These are phyloP conservation scores for Tenthredo livida DNA, from an alignment of 2,888 invertebrate genomes.

Conservation along the genomic window DNA sequence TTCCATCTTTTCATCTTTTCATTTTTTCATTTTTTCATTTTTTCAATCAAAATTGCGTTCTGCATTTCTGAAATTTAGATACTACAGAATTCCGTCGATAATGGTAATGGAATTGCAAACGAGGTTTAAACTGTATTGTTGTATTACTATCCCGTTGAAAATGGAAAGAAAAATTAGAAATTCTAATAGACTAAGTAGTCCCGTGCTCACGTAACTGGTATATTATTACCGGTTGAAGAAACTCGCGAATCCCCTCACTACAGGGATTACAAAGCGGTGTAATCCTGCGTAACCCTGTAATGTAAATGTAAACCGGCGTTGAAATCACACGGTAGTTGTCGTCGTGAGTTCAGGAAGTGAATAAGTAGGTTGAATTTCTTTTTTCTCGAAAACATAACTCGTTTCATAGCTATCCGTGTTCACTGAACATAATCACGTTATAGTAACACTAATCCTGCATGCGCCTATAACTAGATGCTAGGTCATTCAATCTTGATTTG, in stretches of 20 bases:
- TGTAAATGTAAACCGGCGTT: background rate
- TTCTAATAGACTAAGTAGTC: background rate
- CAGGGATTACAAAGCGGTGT: background rate
- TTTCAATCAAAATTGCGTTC: background rate
- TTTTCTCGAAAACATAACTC: background rate
- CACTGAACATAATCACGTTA: background rate
- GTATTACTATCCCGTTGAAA: background rate
- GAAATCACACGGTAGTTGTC: background rate
- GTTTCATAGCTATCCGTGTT: background rate
- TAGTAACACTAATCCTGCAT: background rate
- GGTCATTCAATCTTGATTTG: background rate
- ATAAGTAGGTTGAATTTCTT: slow-evolving; percentile 42
- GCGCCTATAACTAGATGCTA: too few relatives aligned
- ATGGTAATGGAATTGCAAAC: too few relatives aligned
- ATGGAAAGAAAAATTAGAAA: slow-evolving; percentile 32
- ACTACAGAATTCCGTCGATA: too few relatives aligned
- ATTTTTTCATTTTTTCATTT: background rate
- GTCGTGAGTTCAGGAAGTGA: background rate
- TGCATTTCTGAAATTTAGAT: background rate
- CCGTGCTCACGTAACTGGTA: slow-evolving; percentile 12
- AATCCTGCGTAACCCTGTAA: background rate
- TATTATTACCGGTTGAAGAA: slow-evolving; percentile 32
- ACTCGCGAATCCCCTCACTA: background rate
- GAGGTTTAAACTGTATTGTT: too few relatives aligned
- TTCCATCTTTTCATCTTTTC: background rate